Conservation (phyloP, 23 tunicate species). For the Trididemnum nubilum region DNA sequence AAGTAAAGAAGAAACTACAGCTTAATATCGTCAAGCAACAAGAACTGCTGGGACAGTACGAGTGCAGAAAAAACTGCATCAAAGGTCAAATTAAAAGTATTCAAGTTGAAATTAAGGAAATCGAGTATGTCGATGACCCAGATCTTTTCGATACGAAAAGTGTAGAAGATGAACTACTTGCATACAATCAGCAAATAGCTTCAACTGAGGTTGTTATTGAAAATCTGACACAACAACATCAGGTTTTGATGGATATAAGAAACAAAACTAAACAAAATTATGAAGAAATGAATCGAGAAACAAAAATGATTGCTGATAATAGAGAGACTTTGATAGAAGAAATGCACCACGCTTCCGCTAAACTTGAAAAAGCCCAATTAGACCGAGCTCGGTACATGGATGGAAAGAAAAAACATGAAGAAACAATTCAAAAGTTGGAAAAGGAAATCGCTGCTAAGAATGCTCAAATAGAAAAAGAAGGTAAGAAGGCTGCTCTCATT, state of each 20-base stretch:
- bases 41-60: conserved; percentile 33
- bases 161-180: conserved; percentile 74
- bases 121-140: conserved; percentile 69
- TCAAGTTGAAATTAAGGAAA: conserved; percentile 37
- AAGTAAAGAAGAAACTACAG: background rate
- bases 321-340: conserved; percentile 54
- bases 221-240: conserved; percentile 25
- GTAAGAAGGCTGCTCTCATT: conserved; percentile 54
- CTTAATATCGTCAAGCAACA: background rate
- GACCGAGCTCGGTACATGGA: conserved; percentile 64
- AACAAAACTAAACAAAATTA: conserved; percentile 36
- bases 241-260: conserved; percentile 13
- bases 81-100: conserved; percentile 42
- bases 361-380: conserved; percentile 72
- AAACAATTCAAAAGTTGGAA: conserved; percentile 33
- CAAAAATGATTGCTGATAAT: conserved; percentile 48
- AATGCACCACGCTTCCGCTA: conserved; percentile 31
- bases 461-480: conserved; percentile 34
- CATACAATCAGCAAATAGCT: conserved; percentile 61
- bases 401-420: conserved; percentile 54
- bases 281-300: conserved; percentile 36
- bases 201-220: conserved; percentile 37
- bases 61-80: conserved; percentile 24
- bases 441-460: background rate
- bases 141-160: conserved; percentile 61